Evolutionary conservation across 2,113 vertebrate species (phyloP), one percentile per base, ranked within the genome.

Genomic region (Cheilinus undulatus): DNA sequence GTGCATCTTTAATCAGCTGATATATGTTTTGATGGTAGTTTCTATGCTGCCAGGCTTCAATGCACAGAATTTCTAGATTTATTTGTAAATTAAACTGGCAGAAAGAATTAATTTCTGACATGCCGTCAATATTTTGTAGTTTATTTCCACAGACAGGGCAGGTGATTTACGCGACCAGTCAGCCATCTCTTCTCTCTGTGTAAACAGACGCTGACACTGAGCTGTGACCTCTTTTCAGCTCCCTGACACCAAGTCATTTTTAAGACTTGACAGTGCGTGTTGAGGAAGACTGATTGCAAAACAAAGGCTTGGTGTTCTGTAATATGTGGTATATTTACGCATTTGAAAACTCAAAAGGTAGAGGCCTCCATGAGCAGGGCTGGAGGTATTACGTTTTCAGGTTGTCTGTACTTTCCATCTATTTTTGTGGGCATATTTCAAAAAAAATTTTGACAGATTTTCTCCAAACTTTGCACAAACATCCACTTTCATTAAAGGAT

Each of bases 151-250:
- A 52, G 72, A 61, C 53, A 69, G 66, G n/a, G 43, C 27, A 3
- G 30, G 50, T 62, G 62, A 84, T 80, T 81, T 62, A 75, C 42
- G 3, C 17, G 32, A 59, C 48, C 56, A 50, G 68, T 56, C 78
- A 57, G 54, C 76, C 28, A 2, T 70, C 70, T 59, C 65, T 51
- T 45, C 52, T 63, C 59, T 32, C 30, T 9, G 22, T 20, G 71
- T 76, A 85, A 80, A 83, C 79, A 82, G 63, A 63, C 53, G 23
- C 49, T 14, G 58, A 78, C 79, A 67, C 27, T 45, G 68, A 81
- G 78, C 46, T 19, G 56, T 59, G 83, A 72, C 88, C 85, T 80
- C 66, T 24, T 76, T 70, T 67, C 69, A 56, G 61, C 74, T 76
- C 56, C 36, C 19, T 51, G 67, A 84, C 76, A 61, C 26, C 0